Evolutionary conservation across 2,113 vertebrate species (phyloP), one percentile per base, ranked within the genome.

Genomic region (Centropus unirufus): DNA sequence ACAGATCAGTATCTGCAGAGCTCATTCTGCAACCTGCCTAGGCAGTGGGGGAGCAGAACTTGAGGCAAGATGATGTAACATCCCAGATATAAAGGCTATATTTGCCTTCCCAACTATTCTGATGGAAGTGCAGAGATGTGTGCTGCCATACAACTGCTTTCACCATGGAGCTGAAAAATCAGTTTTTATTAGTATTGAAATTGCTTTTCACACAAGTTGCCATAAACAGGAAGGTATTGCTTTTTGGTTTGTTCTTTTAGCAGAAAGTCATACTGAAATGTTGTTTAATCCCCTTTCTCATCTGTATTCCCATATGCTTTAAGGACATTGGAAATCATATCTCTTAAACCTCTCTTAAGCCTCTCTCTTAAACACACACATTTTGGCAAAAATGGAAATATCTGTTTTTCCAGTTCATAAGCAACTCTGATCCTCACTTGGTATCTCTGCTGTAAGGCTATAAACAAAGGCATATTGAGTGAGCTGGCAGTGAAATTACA

Each of bases 391-490:
- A 92, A 79, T 0, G 6, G 89, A 86, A 90, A 73, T 89, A 67
- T 90, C 52, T 39, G 24, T 72, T 76, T 93, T 87, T 81, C 47
- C 30, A 73, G 64, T 4, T 2, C 68, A 46, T 77, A 57, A 90
- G 88, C 80, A 87, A 32, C 34, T 78, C 73, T 46, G 8, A 2
- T 89, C 57, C 89, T 83, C 54, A 8, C 62, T 81, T 85, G 82
- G 27, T 79, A 57, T 91, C 79, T 84, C 58, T 84, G 54, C 83
- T 96, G 73, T 58, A 92, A 87, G 69, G 88, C 89, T 94, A 84
- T 93, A 96, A 96, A 96, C 92, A 95, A 89, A 90, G 66, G 88
- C 82, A 83, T 77, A 83, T 59, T 88, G 92, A 93, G 58, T 84
- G 76, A 93, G 62, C 83, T 72, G 84, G 88, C 90, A 90, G 52